These are phyloP conservation scores for Drosophila suboccidentalis DNA, from an alignment of 2,888 invertebrate species.

Conservation along the genomic window DNA sequence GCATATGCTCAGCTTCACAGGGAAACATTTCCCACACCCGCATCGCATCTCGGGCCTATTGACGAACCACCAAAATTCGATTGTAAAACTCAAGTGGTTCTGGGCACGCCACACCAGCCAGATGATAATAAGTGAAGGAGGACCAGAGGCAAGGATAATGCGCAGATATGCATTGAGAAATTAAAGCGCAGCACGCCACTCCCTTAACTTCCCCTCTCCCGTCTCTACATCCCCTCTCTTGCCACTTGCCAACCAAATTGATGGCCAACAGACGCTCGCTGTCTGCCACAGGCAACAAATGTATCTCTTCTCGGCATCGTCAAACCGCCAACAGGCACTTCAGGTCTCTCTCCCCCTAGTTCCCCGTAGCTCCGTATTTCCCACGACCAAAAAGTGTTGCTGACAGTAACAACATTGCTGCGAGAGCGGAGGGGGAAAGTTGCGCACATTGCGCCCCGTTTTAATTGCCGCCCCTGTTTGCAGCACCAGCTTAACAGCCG, in stretches of 20 bases:
- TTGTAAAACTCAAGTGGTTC: conserved; percentile 73
- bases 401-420: conserved; percentile 63
- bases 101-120: conserved; percentile 37
- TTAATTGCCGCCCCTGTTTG: conserved; percentile 76
- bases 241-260: conserved; percentile 60
- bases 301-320: conserved; percentile 68
- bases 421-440: background rate
- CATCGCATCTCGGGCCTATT: conserved; percentile 39
- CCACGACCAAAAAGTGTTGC: conserved; percentile 81
- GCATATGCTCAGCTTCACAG: conserved; percentile 80
- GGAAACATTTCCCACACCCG: conserved; percentile 61
- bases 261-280: conserved; percentile 79
- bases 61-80: conserved; percentile 58
- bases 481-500: conserved; percentile 64
- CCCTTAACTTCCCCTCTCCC: conserved; percentile 28
- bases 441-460: conserved; percentile 58
- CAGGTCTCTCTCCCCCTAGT: conserved; percentile 34
- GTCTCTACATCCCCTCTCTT: background rate
- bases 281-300: conserved; percentile 73
- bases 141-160: conserved; percentile 63
- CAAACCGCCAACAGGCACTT: conserved; percentile 74
- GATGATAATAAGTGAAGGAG: conserved; percentile 70
- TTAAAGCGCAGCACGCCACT: conserved; percentile 77
- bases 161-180: conserved; percentile 70
- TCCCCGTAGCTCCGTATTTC: conserved; percentile 70